Percentiles rank a stretch among this genome's conserved stretches.
Evolutionary conservation across 2,797 vertebrate genomes (phyloP).

Genomic region (Todus mexicanus): DNA sequence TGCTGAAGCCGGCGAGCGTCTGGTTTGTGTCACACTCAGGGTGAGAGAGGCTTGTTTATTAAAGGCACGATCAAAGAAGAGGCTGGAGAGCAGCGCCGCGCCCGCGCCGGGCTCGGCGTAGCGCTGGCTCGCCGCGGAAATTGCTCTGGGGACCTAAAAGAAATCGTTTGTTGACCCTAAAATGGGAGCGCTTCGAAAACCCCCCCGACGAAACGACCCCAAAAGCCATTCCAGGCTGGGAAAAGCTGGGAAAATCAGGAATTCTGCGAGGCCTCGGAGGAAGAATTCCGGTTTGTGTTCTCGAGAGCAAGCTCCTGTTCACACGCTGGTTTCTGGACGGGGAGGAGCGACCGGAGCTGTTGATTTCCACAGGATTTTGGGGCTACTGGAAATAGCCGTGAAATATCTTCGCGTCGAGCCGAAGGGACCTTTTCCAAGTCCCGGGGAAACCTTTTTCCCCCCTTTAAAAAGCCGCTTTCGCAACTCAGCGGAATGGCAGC

Average conservation of each 20-base stretch:
- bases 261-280: not conserved
- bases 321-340: fast-evolving
- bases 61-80: too few species aligned
- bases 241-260: not conserved
- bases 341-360: not conserved
- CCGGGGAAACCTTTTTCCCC: not conserved
- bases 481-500: not conserved
- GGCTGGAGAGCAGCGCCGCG: fast-evolving
- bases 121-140: not conserved
- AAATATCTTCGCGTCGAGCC: too few species aligned
- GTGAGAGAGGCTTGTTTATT: not conserved
- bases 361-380: fast-evolving
- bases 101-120: fast-evolving
- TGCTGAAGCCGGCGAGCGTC: not conserved
- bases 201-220: too few species aligned
- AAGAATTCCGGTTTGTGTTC: not conserved
- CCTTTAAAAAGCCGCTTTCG: not conserved
- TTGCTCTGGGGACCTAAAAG: fast-evolving
- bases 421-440: not conserved
- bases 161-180: not conserved
- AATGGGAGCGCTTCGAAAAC: not conserved
- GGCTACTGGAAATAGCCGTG: not conserved
- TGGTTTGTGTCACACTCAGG: slow-evolving; percentile 4
- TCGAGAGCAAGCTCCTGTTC: not conserved
- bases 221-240: fast-evolving